Evolutionary conservation across 2,113 vertebrate species (phyloP).

Genomic region (Pseudorasbora parva): DNA sequence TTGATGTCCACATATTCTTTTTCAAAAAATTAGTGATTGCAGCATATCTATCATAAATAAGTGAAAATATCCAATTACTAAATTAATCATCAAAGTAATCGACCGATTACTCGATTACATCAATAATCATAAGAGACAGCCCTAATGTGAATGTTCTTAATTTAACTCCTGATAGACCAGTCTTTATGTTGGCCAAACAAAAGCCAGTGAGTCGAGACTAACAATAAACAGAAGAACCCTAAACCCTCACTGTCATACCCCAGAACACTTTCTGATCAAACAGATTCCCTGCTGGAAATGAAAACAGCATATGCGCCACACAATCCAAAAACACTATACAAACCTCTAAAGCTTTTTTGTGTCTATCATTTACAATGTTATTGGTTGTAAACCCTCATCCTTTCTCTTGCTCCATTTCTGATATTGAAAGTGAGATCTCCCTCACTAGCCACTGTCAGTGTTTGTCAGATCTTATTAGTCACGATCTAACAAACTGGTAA

Average conservation of each 20-base stretch:
- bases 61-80: no score
- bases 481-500: conserved; percentile 55
- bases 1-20: no score
- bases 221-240: no score
- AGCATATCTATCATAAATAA: no score
- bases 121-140: no score
- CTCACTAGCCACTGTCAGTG: conserved; percentile 64
- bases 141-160: no score
- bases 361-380: background rate
- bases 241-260: background rate
- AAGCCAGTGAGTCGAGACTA: no score
- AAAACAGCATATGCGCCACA: background rate
- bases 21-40: no score
- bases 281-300: background rate
- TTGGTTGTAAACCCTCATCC: conserved; percentile 19
- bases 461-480: conserved; percentile 53
- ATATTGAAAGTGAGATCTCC: conserved; percentile 53
- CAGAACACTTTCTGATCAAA: background rate
- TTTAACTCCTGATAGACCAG: no score
- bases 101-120: no score
- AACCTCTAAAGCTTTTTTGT: background rate
- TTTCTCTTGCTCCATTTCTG: conserved; percentile 37
- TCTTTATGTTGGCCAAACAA: no score
- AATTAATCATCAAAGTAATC: no score
- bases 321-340: background rate